Conservation (phyloP, 2,113 vertebrate species). For the Pomatorhinus ruficollis region DNA sequence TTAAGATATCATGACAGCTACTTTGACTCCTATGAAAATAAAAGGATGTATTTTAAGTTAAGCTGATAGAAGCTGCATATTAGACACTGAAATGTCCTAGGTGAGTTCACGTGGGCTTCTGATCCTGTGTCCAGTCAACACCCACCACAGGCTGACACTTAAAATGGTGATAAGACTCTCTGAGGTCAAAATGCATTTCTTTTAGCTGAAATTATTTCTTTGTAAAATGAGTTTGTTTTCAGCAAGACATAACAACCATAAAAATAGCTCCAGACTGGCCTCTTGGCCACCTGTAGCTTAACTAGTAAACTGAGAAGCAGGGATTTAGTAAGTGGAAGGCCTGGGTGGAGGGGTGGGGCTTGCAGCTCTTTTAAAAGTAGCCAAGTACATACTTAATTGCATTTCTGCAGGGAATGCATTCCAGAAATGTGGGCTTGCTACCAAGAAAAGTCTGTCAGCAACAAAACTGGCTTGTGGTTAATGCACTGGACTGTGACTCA, state of each 20-base stretch:
- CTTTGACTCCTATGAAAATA: not conserved
- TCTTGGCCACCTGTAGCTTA: not conserved
- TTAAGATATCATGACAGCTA: not conserved
- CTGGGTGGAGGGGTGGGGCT: constrained; percentile 10
- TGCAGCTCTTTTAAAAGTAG: constrained; percentile 33
- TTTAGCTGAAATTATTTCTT: not conserved
- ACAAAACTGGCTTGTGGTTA: not conserved
- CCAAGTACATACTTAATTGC: constrained; percentile 45
- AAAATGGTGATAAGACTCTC: not conserved
- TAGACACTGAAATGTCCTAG: not conserved
- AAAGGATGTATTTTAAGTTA: not conserved
- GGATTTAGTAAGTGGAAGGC: constrained; percentile 36
- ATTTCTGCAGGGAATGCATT: constrained; percentile 58
- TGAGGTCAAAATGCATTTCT: not conserved
- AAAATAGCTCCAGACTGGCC: not conserved
- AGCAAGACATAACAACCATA: not conserved
- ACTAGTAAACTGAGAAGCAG: constrained; percentile 22
- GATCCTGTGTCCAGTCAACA: not conserved
- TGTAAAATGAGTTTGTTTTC: not conserved
- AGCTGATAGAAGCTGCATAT: not conserved
- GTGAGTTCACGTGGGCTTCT: not conserved
- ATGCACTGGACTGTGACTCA: constrained; percentile 21
- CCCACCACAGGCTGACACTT: rapidly evolving
- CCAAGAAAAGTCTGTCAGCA: constrained; percentile 40
- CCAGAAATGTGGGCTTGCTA: constrained; percentile 47